These are phyloP conservation scores for Mythimna vitellina DNA, from an alignment of 2,888 invertebrate genomes.

Conservation along the genomic window DNA sequence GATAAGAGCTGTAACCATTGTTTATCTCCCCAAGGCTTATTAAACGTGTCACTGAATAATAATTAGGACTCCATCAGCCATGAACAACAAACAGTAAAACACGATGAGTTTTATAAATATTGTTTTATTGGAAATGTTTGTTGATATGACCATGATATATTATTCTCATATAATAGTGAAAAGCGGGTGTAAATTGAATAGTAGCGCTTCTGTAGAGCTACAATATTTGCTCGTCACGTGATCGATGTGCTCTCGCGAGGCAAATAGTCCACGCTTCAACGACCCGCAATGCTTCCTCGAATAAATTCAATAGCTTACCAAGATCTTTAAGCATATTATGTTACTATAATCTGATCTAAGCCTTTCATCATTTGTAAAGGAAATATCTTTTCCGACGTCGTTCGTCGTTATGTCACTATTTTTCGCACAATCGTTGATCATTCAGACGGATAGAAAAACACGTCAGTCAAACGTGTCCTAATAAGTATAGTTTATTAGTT, in stretches of 20 bases:
- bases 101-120: conserved; percentile 21
- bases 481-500: conserved; percentile 48
- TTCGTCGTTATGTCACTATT: neutral
- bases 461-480: conserved; percentile 25
- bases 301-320: conserved; percentile 42
- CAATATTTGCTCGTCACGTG: conserved; percentile 64
- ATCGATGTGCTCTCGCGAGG: conserved; percentile 62
- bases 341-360: conserved; percentile 34
- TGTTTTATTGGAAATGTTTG: conserved; percentile 21
- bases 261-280: conserved; percentile 42
- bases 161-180: conserved; percentile 49
- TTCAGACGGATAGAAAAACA: conserved; percentile 2
- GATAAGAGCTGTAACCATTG: conserved; percentile 58
- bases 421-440: conserved; percentile 11
- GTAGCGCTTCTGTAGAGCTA: conserved; percentile 41
- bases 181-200: conserved; percentile 58
- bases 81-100: conserved; percentile 7
- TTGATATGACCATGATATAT: conserved; percentile 29
- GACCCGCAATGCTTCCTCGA: conserved; percentile 46
- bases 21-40: conserved; percentile 58
- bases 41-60: conserved; percentile 54
- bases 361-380: conserved; percentile 1
- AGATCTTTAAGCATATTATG: conserved; percentile 43
- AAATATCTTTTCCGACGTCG: conserved; percentile 3
- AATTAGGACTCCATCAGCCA: conserved; percentile 37